Conservation (phyloP, 2,888 invertebrate genomes). For the Urechis unicinctus region DNA sequence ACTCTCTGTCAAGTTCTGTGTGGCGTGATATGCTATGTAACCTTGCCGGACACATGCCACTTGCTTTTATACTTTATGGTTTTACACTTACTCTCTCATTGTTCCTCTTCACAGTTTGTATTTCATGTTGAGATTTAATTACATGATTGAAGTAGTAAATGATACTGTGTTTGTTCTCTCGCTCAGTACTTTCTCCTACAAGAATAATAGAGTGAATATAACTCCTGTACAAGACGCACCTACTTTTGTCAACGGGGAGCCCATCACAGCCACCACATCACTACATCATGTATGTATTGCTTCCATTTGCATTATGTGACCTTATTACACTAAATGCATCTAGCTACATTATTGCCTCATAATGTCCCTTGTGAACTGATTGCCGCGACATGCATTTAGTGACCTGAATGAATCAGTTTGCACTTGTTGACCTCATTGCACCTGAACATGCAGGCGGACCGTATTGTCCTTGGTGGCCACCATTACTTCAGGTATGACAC, state of each 20-base stretch:
- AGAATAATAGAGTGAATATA: slow-evolving; percentile 31
- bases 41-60: too few relatives aligned
- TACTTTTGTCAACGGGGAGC: slow-evolving; percentile 46
- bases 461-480: slow-evolving; percentile 48
- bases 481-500: slow-evolving; percentile 50
- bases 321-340: neutral
- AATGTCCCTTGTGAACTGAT: neutral
- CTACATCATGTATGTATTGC: slow-evolving; percentile 40
- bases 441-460: slow-evolving; percentile 37
- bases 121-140: neutral
- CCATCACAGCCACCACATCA: slow-evolving; percentile 29
- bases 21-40: too few relatives aligned
- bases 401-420: too few relatives aligned
- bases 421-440: neutral
- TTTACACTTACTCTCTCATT: too few relatives aligned
- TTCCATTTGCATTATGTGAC: neutral
- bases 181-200: slow-evolving; percentile 38
- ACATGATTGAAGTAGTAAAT: neutral
- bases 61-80: too few relatives aligned
- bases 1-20: too few relatives aligned
- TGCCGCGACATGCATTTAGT: too few relatives aligned
- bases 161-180: neutral
- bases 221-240: slow-evolving; percentile 40
- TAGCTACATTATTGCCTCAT: neutral
- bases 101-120: too few relatives aligned